Evolutionary conservation across 2,888 invertebrate genomes (phyloP).

Genomic region (Drosophila cyrtoloma): DNA sequence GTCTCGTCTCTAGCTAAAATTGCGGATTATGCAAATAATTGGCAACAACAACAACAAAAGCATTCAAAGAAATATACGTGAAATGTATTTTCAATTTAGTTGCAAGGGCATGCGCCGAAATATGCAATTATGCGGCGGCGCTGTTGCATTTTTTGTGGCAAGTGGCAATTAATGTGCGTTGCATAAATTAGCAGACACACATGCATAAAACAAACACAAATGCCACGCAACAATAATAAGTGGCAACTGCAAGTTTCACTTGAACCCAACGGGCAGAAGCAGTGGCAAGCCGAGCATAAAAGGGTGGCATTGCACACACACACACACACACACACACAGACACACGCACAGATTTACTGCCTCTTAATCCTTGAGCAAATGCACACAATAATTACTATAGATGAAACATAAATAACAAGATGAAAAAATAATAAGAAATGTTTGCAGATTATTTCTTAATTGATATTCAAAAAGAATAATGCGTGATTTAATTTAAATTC

Average conservation of each 20-base stretch:
- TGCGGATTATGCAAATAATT: constrained; percentile 65
- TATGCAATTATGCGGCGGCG: constrained; percentile 50
- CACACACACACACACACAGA: constrained; percentile 10
- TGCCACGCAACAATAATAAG: constrained; percentile 11
- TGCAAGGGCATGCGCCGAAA: constrained; percentile 52
- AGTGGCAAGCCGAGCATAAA: neutral
- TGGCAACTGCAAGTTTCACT: constrained; percentile 25
- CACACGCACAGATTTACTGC: constrained; percentile 12
- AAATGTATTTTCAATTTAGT: constrained; percentile 55
- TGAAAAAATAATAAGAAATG: neutral
- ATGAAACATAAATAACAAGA: neutral
- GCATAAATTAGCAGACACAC: constrained; percentile 49
- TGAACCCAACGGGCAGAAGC: constrained; percentile 21
- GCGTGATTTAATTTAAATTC: neutral
- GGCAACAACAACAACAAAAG: constrained; percentile 33
- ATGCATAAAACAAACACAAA: constrained; percentile 14
- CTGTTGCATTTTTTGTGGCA: constrained; percentile 32
- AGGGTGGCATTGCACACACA: constrained; percentile 25
- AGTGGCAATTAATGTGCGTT: constrained; percentile 51
- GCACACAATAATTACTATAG: neutral
- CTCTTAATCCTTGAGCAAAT: constrained; percentile 8
- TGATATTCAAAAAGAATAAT: neutral
- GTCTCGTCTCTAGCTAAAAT: constrained; percentile 46
- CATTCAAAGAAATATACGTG: constrained; percentile 11
- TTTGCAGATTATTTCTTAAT: neutral